Base-by-base conservation (phyloP, 92 coral and sea anemone genomes). In the Siderastrea siderea region DNA sequence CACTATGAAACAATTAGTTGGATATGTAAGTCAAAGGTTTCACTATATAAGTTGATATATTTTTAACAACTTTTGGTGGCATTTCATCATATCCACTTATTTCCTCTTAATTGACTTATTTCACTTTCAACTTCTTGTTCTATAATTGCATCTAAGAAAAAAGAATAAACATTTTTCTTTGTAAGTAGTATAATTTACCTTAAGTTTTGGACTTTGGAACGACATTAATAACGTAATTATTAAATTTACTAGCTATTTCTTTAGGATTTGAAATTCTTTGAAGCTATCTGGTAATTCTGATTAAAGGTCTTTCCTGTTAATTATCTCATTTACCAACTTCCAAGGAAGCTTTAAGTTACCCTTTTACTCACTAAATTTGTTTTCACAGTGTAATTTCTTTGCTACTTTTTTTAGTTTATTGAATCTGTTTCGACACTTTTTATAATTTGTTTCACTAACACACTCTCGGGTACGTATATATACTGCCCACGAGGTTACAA, bases 21-120 rank as follows among this genome's bases (percentile, higher is more conserved):
- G 77, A 85, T 38, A 85, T 85, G 51, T 76, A 80, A 12, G 89
- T 68, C 15, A 77, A 44, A 50, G 90, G 90, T 65, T 86, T 78
- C 14, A 66, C 58, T 63, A 77, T 77, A 45, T 86, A 63, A 19
- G 3, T 55, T 7, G 74, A 71, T 63, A 77, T 68, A 53, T 48
- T 44, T 50, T 48, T 54, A 10, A 68, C 49, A 19, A 78, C 44
- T 77, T 77, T 86, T 47, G 78, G 52, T 49, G 68, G 58, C 19
- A 86, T 63, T 17, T n/a, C 84, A 75, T 76, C 84, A 77, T 52
- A 62, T 13, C 89, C 77, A 58, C 38, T 64, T 85, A n/a, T 76
- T 85, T 46, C 47, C 61, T 17, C 17, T 61, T 79, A 85, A 58
- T 44, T 77, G 57, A 11, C 12, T 46, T 49, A 86, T 66, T 72